Base-by-base conservation (phyloP, 1,140 invertebrate genomes). In the Nasonia longicornis region DNA sequence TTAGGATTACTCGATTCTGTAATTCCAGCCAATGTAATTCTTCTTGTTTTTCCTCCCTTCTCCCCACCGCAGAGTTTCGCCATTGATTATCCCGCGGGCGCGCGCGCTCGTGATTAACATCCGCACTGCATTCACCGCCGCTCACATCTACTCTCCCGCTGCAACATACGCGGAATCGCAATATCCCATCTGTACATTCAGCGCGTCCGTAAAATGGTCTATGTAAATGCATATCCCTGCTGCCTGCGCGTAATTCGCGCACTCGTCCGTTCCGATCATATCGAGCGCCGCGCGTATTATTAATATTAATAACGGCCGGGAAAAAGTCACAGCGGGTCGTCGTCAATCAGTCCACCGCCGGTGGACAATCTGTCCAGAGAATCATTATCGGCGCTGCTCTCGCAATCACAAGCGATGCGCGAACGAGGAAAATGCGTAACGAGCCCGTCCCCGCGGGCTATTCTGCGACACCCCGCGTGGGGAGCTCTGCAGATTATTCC, bases 1-100 rank as follows among this genome's bases (percentile, higher is more conserved):
- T 80, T 72, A 82, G 77, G 77, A 63, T 80, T 80, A 80, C 76
- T 52, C 75, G 42, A 78, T 81, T 83, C 73, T 71, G 77, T 77
- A 79, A 79, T 84, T 81, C 77, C 12, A 29, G 52, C 38, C 70
- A 69, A 67, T 77, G 22, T 22, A 22, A 22, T 22, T 22, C 69
- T 77, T n/a, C 52, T 42, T 31, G 69, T 42, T 45, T 73, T 66
- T 66, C 14, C 31, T 71, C 31, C 16, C 29, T 71, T 16, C 16
- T 11, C 69, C 35, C 3, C 35, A 0, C 69, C 20, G 2, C 69
- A 26, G 26, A 26, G 11, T 26, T 16, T 67, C 66, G 66, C 66
- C 66, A 58, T 58, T 71, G 69, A 73, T 73, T 45, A 73, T 73
- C 42, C 42, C 38, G 2, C 20, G 20, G 3, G 42, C 35, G 4